These are phyloP conservation scores for Chaunax sp. DNA, from an alignment of 2,797 vertebrate species.

Conservation along the genomic window DNA sequence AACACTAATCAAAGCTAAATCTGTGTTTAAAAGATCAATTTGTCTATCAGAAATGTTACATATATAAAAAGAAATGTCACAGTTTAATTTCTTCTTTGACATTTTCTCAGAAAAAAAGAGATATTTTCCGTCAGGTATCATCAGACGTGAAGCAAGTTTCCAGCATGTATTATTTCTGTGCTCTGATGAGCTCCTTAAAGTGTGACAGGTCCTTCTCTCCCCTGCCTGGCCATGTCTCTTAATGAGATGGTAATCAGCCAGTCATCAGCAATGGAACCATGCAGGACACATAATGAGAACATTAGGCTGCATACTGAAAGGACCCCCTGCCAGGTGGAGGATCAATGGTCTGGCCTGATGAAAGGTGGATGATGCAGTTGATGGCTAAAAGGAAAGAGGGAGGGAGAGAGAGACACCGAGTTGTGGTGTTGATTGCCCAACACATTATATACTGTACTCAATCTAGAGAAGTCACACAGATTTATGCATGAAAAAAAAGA, in stretches of 20 bases:
- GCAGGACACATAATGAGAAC: slow-evolving; percentile 83
- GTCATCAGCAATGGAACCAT: slow-evolving; percentile 76
- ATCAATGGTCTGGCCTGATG: slow-evolving; percentile 81
- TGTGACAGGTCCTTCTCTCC: slow-evolving; percentile 81
- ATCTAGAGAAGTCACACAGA: slow-evolving; percentile 24
- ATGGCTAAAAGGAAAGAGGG: slow-evolving; percentile 59
- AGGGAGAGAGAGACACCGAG: slow-evolving; percentile 34
- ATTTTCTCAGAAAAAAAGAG: slow-evolving; percentile 61
- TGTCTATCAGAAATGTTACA: slow-evolving; percentile 5
- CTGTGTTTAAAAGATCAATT: slow-evolving; percentile 9
- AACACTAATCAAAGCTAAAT: neutral
- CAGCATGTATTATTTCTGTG: slow-evolving; percentile 73
- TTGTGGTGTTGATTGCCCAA: slow-evolving; percentile 65
- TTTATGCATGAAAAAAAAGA: slow-evolving; percentile 5
- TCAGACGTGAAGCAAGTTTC: slow-evolving; percentile 62
- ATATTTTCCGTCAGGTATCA: slow-evolving; percentile 67
- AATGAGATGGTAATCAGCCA: slow-evolving; percentile 85
- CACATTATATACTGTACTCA: slow-evolving; percentile 61
- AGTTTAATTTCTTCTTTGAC: slow-evolving; percentile 22
- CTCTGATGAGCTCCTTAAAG: slow-evolving; percentile 80
- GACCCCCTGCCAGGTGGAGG: slow-evolving; percentile 68
- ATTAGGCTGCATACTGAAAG: slow-evolving; percentile 80
- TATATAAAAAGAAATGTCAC: slow-evolving; percentile 2
- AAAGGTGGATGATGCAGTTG: slow-evolving; percentile 78
- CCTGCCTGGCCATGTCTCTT: slow-evolving; percentile 78